These are phyloP conservation scores for Pogoniulus pusillus DNA, from an alignment of 2,797 vertebrate genomes.

Conservation along the genomic window DNA sequence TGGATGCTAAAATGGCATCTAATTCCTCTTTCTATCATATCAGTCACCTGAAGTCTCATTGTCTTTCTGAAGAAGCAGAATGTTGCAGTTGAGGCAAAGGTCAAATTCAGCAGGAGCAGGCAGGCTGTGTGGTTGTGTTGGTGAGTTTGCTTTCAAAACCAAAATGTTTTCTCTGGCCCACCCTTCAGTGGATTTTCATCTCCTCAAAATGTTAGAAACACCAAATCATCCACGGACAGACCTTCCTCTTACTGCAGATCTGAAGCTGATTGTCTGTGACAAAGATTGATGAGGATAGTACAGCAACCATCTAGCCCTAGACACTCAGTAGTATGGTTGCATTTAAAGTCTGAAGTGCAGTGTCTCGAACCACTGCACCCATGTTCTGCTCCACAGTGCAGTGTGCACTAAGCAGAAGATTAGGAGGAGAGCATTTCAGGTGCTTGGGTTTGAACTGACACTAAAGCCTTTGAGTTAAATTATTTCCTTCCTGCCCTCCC, in stretches of 20 bases:
- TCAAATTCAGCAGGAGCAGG: not conserved
- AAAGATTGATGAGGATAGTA: not conserved
- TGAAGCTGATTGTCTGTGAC: not conserved
- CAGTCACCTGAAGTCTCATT: not conserved
- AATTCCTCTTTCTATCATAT: rapidly evolving
- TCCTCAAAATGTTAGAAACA: not conserved
- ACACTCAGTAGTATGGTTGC: not conserved
- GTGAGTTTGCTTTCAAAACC: not conserved
- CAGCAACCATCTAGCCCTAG: not conserved
- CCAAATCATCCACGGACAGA: not conserved
- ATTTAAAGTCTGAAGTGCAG: not conserved
- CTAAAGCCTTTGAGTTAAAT: not conserved
- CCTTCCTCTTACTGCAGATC: not conserved
- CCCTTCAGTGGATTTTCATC: not conserved
- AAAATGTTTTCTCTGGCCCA: not conserved
- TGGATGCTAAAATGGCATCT: not conserved
- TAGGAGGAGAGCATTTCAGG: not conserved
- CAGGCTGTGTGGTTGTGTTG: not conserved
- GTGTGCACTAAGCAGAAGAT: not conserved
- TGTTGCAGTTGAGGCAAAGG: not conserved
- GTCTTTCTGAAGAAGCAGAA: not conserved
- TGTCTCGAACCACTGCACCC: not conserved
- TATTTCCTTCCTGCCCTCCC: no score
- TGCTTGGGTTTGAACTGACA: not conserved
- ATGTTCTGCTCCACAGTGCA: not conserved